phyloP scores from a whole-genome alignment of 2,113 vertebrate species.

The Heterotis niloticus region DNA sequence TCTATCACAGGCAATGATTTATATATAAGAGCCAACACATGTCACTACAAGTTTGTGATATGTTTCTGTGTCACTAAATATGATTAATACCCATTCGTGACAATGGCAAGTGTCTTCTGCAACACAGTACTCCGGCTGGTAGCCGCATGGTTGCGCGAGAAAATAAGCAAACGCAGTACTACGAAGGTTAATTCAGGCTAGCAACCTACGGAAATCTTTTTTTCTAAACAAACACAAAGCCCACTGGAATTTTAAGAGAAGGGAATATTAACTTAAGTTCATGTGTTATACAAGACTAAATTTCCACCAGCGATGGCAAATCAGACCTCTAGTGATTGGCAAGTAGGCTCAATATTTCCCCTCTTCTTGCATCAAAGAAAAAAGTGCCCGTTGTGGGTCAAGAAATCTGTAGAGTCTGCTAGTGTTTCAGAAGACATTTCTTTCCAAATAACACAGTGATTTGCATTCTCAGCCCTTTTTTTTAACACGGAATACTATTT shows the following conservation, averaged over 20 bases:
- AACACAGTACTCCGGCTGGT: neutral
- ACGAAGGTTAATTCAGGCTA: neutral
- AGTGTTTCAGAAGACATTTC: neutral
- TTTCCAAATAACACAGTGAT: neutral
- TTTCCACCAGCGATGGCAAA: neutral
- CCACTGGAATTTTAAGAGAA: neutral
- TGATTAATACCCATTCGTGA: neutral
- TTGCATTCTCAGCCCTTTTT: neutral
- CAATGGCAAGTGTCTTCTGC: neutral
- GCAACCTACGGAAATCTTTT: neutral
- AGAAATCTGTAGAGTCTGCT: neutral
- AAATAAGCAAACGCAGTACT: neutral
- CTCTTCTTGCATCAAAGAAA: neutral
- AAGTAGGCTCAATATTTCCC: slow-evolving; percentile 13
- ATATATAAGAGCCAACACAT: neutral
- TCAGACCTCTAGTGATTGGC: neutral
- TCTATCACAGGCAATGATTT: neutral
- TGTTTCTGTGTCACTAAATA: neutral
- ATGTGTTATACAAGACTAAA: neutral
- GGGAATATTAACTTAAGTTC: slow-evolving; percentile 1
- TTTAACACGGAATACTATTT: neutral
- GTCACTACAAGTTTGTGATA: neutral
- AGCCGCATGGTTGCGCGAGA: neutral
- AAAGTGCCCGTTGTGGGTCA: slow-evolving; percentile 12
- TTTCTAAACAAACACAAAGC: slow-evolving; percentile 13